phyloP scores from a whole-genome alignment of 2,888 invertebrate genomes.

The Cantharis flavilabris region DNA sequence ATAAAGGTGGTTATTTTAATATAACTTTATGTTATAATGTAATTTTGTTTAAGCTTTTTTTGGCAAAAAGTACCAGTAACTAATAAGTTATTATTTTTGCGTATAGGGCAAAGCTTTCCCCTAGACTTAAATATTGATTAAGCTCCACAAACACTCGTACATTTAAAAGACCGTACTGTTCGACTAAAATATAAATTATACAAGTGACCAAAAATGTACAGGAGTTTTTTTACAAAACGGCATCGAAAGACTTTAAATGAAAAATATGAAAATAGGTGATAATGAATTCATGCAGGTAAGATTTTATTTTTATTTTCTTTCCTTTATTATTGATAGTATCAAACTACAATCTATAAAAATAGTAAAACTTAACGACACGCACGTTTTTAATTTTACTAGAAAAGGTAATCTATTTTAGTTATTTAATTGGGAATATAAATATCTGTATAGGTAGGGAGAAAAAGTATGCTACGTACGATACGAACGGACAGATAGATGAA shows the following conservation, averaged over 20 bases:
- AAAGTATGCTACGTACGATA: not conserved
- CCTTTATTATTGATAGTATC: not conserved
- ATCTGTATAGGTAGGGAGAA: not conserved
- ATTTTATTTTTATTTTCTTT: constrained; percentile 3
- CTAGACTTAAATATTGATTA: constrained; percentile 51
- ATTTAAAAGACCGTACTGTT: constrained; percentile 35
- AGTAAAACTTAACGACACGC: not conserved
- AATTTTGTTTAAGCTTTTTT: not conserved
- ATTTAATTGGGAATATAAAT: not conserved
- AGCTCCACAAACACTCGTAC: constrained; percentile 39
- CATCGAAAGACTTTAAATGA: constrained; percentile 47
- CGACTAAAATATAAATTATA: constrained; percentile 40
- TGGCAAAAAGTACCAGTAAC: not conserved
- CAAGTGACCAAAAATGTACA: constrained; percentile 47
- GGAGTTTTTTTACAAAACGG: constrained; percentile 43
- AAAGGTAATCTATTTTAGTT: not conserved
- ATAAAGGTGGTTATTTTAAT: not conserved
- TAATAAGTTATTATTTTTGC: constrained; percentile 16
- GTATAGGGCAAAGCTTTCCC: constrained; percentile 34
- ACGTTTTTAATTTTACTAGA: not conserved
- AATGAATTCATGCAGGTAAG: constrained; percentile 49
- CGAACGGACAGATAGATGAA: not conserved
- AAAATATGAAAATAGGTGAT: constrained; percentile 53
- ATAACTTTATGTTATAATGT: not conserved
- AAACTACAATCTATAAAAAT: not conserved